Conservation (phyloP, 1,140 invertebrate species). For the Scylla paramamosain region DNA sequence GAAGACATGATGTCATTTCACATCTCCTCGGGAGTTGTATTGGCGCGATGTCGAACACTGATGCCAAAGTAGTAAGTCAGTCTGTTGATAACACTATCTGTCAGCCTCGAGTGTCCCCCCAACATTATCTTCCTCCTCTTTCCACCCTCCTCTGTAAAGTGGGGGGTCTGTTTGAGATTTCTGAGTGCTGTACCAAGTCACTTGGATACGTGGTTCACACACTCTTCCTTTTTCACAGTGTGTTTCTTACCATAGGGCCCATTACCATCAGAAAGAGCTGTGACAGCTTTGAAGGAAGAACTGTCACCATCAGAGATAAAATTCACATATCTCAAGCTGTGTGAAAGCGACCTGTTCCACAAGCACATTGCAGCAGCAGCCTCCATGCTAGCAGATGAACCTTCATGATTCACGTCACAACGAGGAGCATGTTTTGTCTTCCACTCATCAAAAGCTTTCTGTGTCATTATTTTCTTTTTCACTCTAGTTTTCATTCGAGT, state of each 20-base stretch:
- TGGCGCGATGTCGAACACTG: too few species aligned
- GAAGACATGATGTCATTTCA: constrained; percentile 13
- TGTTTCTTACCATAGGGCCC: neutral
- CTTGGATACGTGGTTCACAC: neutral
- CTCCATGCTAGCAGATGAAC: neutral
- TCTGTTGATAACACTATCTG: neutral
- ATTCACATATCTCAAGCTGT: neutral
- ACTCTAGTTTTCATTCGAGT: too few species aligned
- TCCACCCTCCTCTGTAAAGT: neutral
- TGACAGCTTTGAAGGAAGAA: neutral
- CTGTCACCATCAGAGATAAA: neutral
- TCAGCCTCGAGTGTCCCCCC: neutral
- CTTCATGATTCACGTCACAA: too few species aligned
- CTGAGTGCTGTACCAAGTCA: neutral
- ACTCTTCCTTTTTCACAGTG: neutral
- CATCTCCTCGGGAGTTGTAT: neutral
- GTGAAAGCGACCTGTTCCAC: neutral
- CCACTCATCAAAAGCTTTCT: too few species aligned
- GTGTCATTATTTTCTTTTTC: too few species aligned
- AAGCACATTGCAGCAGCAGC: neutral
- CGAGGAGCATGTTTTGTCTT: too few species aligned
- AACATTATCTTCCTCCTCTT: constrained; percentile 25
- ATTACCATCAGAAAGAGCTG: neutral
- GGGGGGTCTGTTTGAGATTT: neutral
- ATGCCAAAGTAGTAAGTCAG: constrained; percentile 15